Evolutionary conservation across 2,888 invertebrate genomes (phyloP).

Genomic region (Hirtodrosophila histrioides): DNA sequence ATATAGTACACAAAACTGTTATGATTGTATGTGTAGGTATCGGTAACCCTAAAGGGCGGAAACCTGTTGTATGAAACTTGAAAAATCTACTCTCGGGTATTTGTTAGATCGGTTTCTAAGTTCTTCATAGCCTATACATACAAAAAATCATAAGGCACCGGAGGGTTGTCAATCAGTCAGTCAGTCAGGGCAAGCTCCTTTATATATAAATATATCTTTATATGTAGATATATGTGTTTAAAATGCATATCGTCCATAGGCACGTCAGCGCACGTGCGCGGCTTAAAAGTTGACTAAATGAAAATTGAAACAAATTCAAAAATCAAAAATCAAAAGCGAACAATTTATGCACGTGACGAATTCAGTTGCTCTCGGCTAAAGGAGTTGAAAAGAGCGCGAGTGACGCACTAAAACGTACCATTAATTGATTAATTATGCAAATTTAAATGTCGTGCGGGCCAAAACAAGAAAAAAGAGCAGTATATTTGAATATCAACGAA

Average conservation of each 20-base stretch:
- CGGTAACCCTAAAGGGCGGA: no score
- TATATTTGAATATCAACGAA: not conserved
- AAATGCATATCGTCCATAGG: slow-evolving; percentile 55
- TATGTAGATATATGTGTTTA: slow-evolving; percentile 30
- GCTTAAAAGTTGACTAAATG: slow-evolving; percentile 64
- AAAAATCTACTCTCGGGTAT: no score
- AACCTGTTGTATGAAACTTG: no score
- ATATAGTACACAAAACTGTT: no score
- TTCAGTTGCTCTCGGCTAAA: slow-evolving; percentile 43
- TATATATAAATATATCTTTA: slow-evolving; percentile 9
- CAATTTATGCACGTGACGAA: slow-evolving; percentile 73
- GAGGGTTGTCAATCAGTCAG: no score
- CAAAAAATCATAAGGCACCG: no score
- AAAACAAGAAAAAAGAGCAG: slow-evolving; percentile 1
- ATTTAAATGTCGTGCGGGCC: slow-evolving; percentile 46
- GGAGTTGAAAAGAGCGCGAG: slow-evolving; percentile 13
- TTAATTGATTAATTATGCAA: slow-evolving; percentile 77
- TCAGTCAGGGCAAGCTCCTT: no score
- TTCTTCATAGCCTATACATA: no score
- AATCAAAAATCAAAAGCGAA: slow-evolving; percentile 54
- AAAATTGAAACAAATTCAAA: slow-evolving; percentile 32
- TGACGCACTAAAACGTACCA: slow-evolving; percentile 47
- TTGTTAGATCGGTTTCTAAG: no score
- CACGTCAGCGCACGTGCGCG: slow-evolving; percentile 66
- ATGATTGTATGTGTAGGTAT: no score